phyloP scores from a whole-genome alignment of 2,888 invertebrate genomes.

The Dryobotodes eremita region DNA sequence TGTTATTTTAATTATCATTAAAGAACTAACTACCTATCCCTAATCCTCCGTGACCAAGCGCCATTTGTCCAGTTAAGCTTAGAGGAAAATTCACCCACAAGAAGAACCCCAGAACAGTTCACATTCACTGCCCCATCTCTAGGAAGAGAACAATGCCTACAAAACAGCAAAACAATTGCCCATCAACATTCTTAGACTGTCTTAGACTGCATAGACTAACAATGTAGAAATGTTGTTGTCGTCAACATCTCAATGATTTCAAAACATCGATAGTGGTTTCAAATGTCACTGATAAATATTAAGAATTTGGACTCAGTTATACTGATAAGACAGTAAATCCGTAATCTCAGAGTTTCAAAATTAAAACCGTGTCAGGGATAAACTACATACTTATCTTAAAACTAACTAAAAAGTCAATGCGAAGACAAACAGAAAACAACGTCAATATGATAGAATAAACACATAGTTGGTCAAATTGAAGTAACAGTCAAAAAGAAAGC shows the following conservation, averaged over 20 bases:
- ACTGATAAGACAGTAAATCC: constrained; percentile 46
- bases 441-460: neutral
- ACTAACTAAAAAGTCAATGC: neutral
- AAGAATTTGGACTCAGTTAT: constrained; percentile 17
- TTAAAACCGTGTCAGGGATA: constrained; percentile 17
- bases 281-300: constrained; percentile 46
- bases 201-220: neutral
- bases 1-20: too few species aligned
- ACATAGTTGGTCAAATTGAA: neutral
- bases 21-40: too few species aligned
- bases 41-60: too few species aligned
- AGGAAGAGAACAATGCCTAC: constrained; percentile 10
- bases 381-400: constrained; percentile 6
- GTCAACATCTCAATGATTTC: constrained; percentile 32
- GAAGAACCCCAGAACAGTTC: neutral
- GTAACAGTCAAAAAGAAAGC: neutral
- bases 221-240: neutral
- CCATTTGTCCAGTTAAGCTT: too few species aligned
- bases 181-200: neutral
- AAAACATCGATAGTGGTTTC: constrained; percentile 40
- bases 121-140: neutral
- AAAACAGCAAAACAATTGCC: constrained; percentile 1
- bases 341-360: constrained; percentile 23
- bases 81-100: neutral
- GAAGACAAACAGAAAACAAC: neutral